Base-by-base conservation (phyloP, 35 echinoderm and acorn worm genomes). In the Nesometra sesokonis region DNA sequence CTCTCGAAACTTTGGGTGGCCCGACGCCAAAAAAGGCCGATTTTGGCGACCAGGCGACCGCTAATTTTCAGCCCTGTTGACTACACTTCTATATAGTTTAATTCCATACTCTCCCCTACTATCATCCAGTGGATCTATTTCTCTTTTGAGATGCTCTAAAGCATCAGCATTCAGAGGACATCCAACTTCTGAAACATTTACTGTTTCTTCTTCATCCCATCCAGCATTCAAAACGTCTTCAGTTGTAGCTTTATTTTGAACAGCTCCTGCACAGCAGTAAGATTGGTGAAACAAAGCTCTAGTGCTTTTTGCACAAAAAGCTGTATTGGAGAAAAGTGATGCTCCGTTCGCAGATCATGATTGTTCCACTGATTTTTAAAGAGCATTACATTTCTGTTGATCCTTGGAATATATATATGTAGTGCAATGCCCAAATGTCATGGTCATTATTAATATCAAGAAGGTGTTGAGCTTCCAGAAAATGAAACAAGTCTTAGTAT, bases 401-500 rank as follows among this genome's bases (percentile, higher is more conserved):
- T 13, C 27, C 81, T 32, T 33, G 81, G 81, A 37, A 83, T 32
- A 34, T 34, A 83, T 32, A 83, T 83, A 36, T n/a, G n/a, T 83
- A 83, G 35, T 83, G 81, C 36, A 83, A 43, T 27, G 87, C 87
- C 82, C 77, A 90, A 27, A 90, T 57, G 8, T 93, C 82, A 21
- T 79, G 31, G 29, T 77, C 84, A 81, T 89, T 93, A 39, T 89
- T 36, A 13, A 77, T 29, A 86, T 86, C 82, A 19, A 88, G 83
- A 3, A 36, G 21, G 35, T 40, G 67, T 13, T 47, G 46, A 33
- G 31, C 30, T 76, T 89, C 82, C 35, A 86, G 37, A 46, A 85
- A 89, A 31, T 81, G 33, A 90, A 93, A 93, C 5, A 93, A 27
- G 23, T 89, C 84, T 34, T 86, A 90, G 78, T 29, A 93, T 21